Base-by-base conservation (phyloP, 2,113 vertebrate genomes). In the Nycticebus coucang region DNA sequence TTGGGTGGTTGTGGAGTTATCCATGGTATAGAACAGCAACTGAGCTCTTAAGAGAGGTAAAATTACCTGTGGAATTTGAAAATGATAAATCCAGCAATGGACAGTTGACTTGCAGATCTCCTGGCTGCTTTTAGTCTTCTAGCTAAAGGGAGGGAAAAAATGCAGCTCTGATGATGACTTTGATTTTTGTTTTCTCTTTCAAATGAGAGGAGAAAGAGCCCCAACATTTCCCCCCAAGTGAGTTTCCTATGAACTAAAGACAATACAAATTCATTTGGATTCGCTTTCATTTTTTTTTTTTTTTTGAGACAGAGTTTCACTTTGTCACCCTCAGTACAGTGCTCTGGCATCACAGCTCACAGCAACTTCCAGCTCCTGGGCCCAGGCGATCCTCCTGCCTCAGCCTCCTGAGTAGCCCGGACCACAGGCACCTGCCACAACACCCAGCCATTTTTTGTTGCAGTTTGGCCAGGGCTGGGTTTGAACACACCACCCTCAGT, bases 171-270 rank as follows among this genome's bases (percentile, higher is more conserved):
- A 77, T 11, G 41, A 79, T 77, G 74, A 7, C 45, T 92, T 74
- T 91, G n/a, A 18, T 55, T 95, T 97, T 37, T 45, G 55, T 88
- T 95, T 24, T 95, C 5, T 78, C 45, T 45, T 87, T 64, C 68
- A 53, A 15, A 1, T 28, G 33, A 81, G 35, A 87, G 26, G 64
- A 87, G 22, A 93, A 87, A 94, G 6, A n/a, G 30, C 59, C 59
- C 35, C 41, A 77, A 74, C 30, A 37, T 11, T 11, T 21, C 19
- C 18, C 26, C 13, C 1, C 1, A 17, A 82, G n/a, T 53, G 45
- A 94, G 13, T 30, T 92, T 91, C 55, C 17, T 59, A 64, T 78
- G 37, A 64, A 10, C 10, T 77, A 59, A 94, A 89, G 64, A 41
- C 59, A 80, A 59, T 75, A 77, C 37, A 90, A 66, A 41, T 55